Percentiles rank a stretch among this genome's conserved stretches.
These are phyloP conservation scores for Perognathus longimembris DNA, from an alignment of 2,113 vertebrate species.

Conservation along the genomic window DNA sequence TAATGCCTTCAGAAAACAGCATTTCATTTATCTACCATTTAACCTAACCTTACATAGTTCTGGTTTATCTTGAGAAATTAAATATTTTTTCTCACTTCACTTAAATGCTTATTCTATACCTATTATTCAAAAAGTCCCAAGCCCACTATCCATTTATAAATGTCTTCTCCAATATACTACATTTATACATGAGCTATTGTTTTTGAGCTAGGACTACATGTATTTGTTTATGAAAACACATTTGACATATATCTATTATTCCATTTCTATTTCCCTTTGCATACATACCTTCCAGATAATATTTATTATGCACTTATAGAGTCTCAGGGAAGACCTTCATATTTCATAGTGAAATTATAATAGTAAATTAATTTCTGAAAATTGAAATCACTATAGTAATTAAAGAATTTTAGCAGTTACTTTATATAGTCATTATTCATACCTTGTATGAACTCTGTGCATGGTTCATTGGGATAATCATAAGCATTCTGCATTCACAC, in stretches of 20 bases:
- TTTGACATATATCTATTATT: background rate
- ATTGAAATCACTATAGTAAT: background rate
- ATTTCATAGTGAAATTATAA: background rate
- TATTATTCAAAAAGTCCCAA: background rate
- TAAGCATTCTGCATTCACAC: background rate
- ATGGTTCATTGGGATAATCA: background rate
- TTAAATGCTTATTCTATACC: constrained; percentile 10
- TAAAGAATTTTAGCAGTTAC: background rate
- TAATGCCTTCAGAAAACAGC: background rate
- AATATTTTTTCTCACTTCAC: background rate
- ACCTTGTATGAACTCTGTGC: background rate
- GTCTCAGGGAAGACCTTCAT: background rate
- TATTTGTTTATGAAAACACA: constrained; percentile 21
- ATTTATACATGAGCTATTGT: background rate
- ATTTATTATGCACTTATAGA: background rate
- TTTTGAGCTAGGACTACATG: background rate
- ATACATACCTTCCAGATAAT: background rate
- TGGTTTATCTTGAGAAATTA: background rate
- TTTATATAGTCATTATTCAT: background rate
- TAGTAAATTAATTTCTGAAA: background rate
- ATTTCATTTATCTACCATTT: background rate
- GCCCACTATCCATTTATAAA: background rate
- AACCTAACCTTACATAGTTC: background rate
- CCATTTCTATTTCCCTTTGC: background rate
- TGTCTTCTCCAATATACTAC: background rate